A percentile compares a stretch with the other conserved stretches of the same genome.
Conservation (phyloP, 2,888 invertebrate species). For the Apodemia duryi region DNA sequence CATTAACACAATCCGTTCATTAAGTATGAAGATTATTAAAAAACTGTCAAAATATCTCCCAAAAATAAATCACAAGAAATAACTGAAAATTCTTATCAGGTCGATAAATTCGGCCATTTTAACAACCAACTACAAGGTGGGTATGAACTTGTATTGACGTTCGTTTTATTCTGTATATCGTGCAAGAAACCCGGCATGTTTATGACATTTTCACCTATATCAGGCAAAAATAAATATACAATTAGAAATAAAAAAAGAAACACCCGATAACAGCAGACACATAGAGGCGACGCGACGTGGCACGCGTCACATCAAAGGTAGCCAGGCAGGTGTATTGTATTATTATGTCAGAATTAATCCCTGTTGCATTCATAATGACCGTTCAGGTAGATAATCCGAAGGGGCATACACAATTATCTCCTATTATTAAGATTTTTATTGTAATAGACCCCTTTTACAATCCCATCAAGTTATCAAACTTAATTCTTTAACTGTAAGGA, state of each 20-base stretch:
- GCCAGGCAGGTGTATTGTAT: conserved; percentile 52
- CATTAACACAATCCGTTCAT: no score
- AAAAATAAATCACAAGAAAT: no score
- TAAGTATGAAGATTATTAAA: no score
- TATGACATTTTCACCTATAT: not conserved
- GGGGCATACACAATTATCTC: conserved; percentile 62
- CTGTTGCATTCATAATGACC: conserved; percentile 47
- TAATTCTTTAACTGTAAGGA: not conserved
- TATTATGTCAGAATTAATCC: conserved; percentile 43
- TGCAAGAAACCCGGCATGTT: not conserved
- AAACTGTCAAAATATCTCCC: no score
- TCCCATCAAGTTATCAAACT: conserved; percentile 20
- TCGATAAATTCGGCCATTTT: no score
- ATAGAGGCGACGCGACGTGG: conserved; percentile 38
- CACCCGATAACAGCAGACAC: conserved; percentile 31
- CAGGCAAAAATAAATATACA: conserved; percentile 20
- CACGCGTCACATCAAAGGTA: conserved; percentile 63
- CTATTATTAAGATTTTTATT: conserved; percentile 47
- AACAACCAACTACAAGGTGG: no score
- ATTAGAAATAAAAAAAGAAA: conserved; percentile 34
- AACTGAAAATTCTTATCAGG: no score
- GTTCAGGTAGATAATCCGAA: conserved; percentile 70
- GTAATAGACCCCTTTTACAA: conserved; percentile 25
- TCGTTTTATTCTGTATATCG: not conserved
- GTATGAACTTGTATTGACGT: not conserved